These are phyloP conservation scores for Limulus polyphemus DNA, from an alignment of 2,888 invertebrate species.

Conservation along the genomic window DNA sequence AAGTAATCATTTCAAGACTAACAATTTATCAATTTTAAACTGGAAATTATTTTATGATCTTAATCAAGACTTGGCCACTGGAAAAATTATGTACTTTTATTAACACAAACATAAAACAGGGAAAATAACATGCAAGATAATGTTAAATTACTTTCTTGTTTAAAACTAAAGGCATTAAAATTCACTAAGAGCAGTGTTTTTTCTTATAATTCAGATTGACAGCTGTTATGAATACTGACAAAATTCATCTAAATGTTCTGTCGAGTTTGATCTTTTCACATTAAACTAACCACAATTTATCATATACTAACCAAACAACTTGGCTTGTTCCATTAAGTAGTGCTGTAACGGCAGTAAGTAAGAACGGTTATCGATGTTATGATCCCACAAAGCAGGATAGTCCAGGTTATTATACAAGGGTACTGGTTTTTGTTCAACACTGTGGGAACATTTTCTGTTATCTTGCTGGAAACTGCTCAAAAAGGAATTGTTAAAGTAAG, in stretches of 20 bases:
- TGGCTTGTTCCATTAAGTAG: constrained; percentile 75
- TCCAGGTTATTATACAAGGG: constrained; percentile 34
- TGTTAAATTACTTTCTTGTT: neutral
- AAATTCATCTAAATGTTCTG: neutral
- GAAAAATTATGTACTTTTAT: too few relatives aligned
- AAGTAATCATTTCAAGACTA: too few relatives aligned
- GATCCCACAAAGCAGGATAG: constrained; percentile 31
- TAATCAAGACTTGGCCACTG: too few relatives aligned
- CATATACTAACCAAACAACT: constrained; percentile 48
- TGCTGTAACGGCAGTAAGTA: constrained; percentile 72
- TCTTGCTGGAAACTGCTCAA: neutral
- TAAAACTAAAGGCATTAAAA: too few relatives aligned
- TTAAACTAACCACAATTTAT: neutral
- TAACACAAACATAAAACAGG: too few relatives aligned
- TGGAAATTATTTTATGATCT: too few relatives aligned
- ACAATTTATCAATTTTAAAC: too few relatives aligned
- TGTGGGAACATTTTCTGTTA: constrained; percentile 6
- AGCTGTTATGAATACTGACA: neutral
- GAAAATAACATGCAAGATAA: too few relatives aligned
- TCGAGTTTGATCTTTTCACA: too few relatives aligned
- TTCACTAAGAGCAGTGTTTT: too few relatives aligned
- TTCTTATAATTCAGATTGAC: neutral
- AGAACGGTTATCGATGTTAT: constrained; percentile 36
- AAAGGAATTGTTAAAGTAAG: constrained; percentile 1
- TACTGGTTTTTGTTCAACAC: constrained; percentile 22